Evolutionary conservation across 2,888 invertebrate species (phyloP).

Genomic region (Parthenolecanium corni): DNA sequence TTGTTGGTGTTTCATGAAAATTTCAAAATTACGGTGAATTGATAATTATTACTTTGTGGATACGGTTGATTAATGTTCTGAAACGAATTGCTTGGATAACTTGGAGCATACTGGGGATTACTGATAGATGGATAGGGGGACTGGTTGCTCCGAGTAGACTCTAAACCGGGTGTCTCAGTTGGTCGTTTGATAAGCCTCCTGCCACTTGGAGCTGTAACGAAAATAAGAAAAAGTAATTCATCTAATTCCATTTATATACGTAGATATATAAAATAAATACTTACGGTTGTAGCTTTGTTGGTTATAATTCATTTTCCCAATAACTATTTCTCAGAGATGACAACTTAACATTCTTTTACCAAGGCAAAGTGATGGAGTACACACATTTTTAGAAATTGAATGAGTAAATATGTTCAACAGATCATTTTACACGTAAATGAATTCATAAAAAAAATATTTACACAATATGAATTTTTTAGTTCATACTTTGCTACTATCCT

Average conservation of each 20-base stretch:
- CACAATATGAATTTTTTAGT: too few species aligned
- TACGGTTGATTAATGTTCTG: neutral
- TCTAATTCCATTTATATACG: neutral
- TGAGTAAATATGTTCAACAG: too few species aligned
- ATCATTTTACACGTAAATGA: too few species aligned
- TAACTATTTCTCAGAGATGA: too few species aligned
- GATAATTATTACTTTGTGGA: conserved; percentile 2
- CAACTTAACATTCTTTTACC: too few species aligned
- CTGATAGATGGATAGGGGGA: conserved; percentile 4
- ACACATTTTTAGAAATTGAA: too few species aligned
- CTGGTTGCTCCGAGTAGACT: conserved; percentile 16
- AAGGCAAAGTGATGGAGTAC: too few species aligned
- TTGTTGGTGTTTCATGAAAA: too few species aligned
- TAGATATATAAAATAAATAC: neutral
- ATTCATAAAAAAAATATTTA: too few species aligned
- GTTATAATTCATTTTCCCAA: conserved; percentile 14
- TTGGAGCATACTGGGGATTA: conserved; percentile 5
- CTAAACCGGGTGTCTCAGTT: conserved; percentile 32
- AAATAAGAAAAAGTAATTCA: neutral
- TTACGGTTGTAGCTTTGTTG: conserved; percentile 7
- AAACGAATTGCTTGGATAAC: conserved; percentile 2
- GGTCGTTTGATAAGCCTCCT: conserved; percentile 32
- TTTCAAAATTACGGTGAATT: too few species aligned
- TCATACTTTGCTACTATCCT: too few species aligned
- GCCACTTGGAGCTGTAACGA: neutral